Base-by-base conservation (phyloP, 2,888 invertebrate species). In the Trichogramma dendrolimi region DNA sequence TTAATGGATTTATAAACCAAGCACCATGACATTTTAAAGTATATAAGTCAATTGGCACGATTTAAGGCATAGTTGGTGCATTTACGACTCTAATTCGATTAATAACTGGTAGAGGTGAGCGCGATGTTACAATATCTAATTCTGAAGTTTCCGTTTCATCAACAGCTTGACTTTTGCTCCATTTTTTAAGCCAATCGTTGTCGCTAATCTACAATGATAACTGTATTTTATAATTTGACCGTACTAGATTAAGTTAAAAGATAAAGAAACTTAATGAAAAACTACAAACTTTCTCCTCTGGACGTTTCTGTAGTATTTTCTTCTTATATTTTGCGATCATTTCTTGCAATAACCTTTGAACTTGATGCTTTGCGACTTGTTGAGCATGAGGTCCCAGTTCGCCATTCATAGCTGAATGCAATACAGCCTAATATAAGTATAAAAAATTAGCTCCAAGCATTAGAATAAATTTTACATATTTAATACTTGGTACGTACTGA, bases 381-480 rank as follows among this genome's bases (percentile, higher is more conserved):
- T 78, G 75, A n/a, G 77, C 74, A 69, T 73, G 69, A 5, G 76
- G 74, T 0, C 79, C 77, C 7, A 77, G 66, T 4, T 79, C 75
- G n/a, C 77, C 78, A 64, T 67, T 75, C 71, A 78, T 74, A 4
- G 78, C 78, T 8, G 76, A 71, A 39, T 52, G 61, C 5, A 74
- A 46, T 68, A 72, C 72, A 6, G 69, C 72, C 75, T 77, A 51
- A 8, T 11, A 51, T 10, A n/a, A 51, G 38, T 8, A 7, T 57
- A 56, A 39, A n/a, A 61, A 39, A 58, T 38, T 42, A 27, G 27
- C 27, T 2, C 27, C 27, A 27, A 1, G 27, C 2, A 27, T 52
- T 52, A 6, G 8, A n/a, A 8, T 46, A 10, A 46, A 46, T 46
- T 46, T 46, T 27, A 27, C 27, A 2, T 27, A 0, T 2, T 46